phyloP scores from a whole-genome alignment of 92 coral and sea anemone genomes.

The Zoanthus sociatus region DNA sequence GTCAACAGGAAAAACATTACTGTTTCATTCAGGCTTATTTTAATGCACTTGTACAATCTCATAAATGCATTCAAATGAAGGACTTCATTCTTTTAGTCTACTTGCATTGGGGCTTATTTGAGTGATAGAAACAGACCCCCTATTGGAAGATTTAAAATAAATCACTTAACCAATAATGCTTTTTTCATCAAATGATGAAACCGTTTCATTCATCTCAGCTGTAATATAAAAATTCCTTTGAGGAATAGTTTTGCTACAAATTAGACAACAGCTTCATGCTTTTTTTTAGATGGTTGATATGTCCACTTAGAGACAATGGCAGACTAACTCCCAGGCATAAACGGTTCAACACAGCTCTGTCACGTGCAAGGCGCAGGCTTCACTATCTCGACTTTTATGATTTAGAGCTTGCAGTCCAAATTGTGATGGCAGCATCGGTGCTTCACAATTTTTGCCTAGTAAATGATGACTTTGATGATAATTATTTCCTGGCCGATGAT shows the following conservation, averaged over 20 bases:
- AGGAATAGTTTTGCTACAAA: not conserved
- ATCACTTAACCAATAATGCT: not conserved
- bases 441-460: constrained; percentile 40
- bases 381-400: constrained; percentile 30
- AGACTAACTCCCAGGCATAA: constrained; percentile 27
- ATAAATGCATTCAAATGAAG: not conserved
- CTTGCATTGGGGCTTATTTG: constrained; percentile 1
- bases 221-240: constrained; percentile 14
- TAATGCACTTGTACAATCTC: constrained; percentile 6
- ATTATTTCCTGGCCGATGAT: constrained; percentile 37
- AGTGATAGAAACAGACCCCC: constrained; percentile 6
- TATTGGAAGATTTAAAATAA: not conserved
- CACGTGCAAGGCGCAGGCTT: constrained; percentile 16
- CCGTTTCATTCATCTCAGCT: constrained; percentile 7
- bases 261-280: not conserved
- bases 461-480: constrained; percentile 35
- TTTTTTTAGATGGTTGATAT: constrained; percentile 31
- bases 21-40: constrained; percentile 3
- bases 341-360: constrained; percentile 19
- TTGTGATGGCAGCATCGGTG: constrained; percentile 22
- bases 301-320: constrained; percentile 32
- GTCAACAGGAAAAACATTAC: not conserved
- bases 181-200: constrained; percentile 4
- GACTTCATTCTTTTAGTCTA: not conserved
- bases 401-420: constrained; percentile 34